Evolutionary conservation across 2,113 vertebrate species (phyloP).

Genomic region (Thermophis baileyi): DNA sequence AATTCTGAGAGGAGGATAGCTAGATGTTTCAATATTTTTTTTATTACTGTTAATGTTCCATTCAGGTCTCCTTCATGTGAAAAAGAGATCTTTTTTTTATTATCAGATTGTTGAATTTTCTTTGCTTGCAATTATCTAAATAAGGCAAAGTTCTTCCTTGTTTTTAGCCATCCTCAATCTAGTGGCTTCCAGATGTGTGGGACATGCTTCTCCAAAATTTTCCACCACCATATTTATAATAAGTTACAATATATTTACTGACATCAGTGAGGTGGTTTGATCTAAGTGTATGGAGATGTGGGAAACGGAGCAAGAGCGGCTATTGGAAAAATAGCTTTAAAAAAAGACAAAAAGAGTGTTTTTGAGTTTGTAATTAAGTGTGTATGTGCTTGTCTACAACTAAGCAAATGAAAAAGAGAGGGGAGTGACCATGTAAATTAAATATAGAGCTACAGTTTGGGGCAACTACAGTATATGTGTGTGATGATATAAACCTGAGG

Average conservation of each 20-base stretch:
- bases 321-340: background rate
- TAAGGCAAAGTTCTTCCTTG: background rate
- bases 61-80: background rate
- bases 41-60: background rate
- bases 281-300: background rate
- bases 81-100: background rate
- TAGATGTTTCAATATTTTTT: background rate
- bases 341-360: background rate
- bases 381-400: background rate
- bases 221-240: background rate
- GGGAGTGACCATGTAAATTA: background rate
- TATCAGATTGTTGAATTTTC: background rate
- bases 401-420: background rate
- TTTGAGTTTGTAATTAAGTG: background rate
- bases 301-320: background rate
- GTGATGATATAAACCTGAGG: background rate
- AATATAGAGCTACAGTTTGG: background rate
- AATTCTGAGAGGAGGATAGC: background rate
- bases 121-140: background rate
- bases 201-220: background rate
- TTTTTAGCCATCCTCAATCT: background rate
- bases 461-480: background rate
- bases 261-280: background rate
- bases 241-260: background rate
- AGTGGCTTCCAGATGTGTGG: background rate